phyloP scores from a whole-genome alignment of 2,888 invertebrate genomes.

The Lithophane socia region DNA sequence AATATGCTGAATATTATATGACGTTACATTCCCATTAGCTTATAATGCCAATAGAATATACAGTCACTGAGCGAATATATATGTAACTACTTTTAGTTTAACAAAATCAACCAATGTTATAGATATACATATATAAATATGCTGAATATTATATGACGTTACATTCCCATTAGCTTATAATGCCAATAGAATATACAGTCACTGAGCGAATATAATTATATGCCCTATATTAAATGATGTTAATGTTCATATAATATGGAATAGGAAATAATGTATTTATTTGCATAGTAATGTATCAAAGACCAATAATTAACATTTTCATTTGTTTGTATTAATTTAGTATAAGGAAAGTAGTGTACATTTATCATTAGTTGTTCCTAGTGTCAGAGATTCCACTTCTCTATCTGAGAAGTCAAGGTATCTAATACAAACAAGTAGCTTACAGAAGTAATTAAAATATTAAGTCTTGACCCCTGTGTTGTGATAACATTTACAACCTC shows the following conservation, averaged over 20 bases:
- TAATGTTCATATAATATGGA: not conserved
- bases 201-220: not conserved
- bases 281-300: not conserved
- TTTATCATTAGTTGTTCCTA: not conserved
- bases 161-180: not conserved
- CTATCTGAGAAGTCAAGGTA: slow-evolving; percentile 2
- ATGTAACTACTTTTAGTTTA: not conserved
- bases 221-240: not conserved
- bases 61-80: not conserved
- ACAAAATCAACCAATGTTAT: not conserved
- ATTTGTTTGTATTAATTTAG: not conserved
- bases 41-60: not conserved
- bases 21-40: not conserved
- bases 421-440: slow-evolving; percentile 29
- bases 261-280: not conserved
- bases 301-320: not conserved
- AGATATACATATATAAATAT: not conserved
- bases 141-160: not conserved
- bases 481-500: slow-evolving; percentile 43
- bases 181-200: not conserved
- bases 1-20: not conserved
- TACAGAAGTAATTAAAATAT: slow-evolving; percentile 46
- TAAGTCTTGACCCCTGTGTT: slow-evolving; percentile 40
- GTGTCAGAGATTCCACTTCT: not conserved
- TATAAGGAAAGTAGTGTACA: not conserved